Base-by-base conservation (phyloP, 2,888 invertebrate genomes). In the Coenonympha arcania region DNA sequence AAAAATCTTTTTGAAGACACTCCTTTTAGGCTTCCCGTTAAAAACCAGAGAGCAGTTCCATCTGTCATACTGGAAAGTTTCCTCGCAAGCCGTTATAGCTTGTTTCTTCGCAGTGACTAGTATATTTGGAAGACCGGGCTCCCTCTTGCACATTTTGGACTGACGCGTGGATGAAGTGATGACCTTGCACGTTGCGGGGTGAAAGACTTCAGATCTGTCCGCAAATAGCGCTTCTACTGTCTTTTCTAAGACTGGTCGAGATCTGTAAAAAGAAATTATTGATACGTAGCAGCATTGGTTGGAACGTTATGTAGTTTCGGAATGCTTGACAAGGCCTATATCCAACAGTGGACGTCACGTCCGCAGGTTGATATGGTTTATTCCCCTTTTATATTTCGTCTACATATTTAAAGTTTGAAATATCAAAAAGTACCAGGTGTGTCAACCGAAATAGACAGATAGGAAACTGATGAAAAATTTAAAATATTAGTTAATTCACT, bases 1-100 rank as follows among this genome's bases (percentile, higher is more conserved):
- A 59, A 90, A 92, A 45, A 91, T 84, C 77, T 87, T 87, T 56
- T 86, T 85, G 62, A 89, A 89, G 49, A 89, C 87, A 55, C 81
- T 76, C 50, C 67, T 81, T 57, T 78, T 80, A 1, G 81, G 62
- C 64, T 88, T 89, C 49, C 76, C 87, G 55, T 89, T 88, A 52
- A 88, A 89, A 16, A 87, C 79, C 16, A 89, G 76, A 0, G 90
- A 89, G 63, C 92, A 92, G 66, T 91, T 91, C 92, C 92, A 92
- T 55, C 91, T 87, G 56, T 92, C 91, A 63, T 89, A 92, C 47
- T 89, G 88, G 62, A 92, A 92, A 42, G 89, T 86, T 58, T 89
- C 88, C 65, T 90, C 89, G 63, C 92, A 92, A 30, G 90, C 87
- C 0, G 71, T 69, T 28, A 90, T 84, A 0, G 91, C 90, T 64